Conservation (phyloP, 2,888 invertebrate genomes). For the Melanchra persicariae region DNA sequence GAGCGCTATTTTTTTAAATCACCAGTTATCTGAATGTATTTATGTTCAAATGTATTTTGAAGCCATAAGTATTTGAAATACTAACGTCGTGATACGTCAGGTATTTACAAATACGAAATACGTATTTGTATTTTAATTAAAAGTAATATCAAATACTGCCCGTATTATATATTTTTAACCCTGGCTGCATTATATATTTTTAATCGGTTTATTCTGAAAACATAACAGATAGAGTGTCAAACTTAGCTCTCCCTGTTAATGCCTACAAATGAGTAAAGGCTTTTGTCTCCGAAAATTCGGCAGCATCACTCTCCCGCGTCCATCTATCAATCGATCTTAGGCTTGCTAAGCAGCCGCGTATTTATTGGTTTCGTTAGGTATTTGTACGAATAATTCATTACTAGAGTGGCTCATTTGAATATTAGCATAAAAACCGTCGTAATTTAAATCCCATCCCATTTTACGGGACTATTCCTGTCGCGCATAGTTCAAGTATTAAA, state of each 20-base stretch:
- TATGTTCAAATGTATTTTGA: too few relatives aligned
- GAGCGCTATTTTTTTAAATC: too few relatives aligned
- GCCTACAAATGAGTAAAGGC: slow-evolving; percentile 13
- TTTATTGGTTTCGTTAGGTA: slow-evolving; percentile 16
- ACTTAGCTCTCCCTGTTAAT: slow-evolving; percentile 4
- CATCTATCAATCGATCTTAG: slow-evolving; percentile 44
- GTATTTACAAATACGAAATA: too few relatives aligned
- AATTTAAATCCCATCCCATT: not conserved
- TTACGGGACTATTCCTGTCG: slow-evolving; percentile 17
- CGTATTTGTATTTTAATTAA: too few relatives aligned
- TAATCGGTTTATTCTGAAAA: not conserved
- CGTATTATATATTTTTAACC: too few relatives aligned
- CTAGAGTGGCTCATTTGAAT: slow-evolving; percentile 12
- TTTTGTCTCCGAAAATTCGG: slow-evolving; percentile 25
- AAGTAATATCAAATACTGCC: too few relatives aligned
- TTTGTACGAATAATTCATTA: slow-evolving; percentile 29
- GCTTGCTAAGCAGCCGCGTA: slow-evolving; percentile 22
- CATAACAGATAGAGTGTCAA: not conserved
- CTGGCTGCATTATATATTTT: not conserved
- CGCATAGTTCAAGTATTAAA: slow-evolving; percentile 42
- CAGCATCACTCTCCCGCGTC: slow-evolving; percentile 7
- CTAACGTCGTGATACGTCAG: too few relatives aligned
- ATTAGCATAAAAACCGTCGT: slow-evolving; percentile 7
- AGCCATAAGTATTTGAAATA: too few relatives aligned
- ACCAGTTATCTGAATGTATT: too few relatives aligned